These are phyloP conservation scores for Plectropomus leopardus DNA, from an alignment of 2,113 vertebrate genomes.

Conservation along the genomic window DNA sequence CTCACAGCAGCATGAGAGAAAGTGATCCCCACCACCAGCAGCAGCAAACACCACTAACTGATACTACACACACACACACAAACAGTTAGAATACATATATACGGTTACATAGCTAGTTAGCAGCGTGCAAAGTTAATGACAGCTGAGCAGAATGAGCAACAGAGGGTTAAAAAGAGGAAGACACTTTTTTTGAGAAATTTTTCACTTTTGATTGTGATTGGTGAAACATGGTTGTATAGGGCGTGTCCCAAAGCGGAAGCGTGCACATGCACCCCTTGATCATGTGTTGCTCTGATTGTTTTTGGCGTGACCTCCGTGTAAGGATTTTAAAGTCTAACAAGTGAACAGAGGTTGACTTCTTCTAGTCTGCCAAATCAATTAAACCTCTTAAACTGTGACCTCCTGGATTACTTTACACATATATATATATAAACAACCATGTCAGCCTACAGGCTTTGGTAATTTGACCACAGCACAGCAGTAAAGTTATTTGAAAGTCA, in stretches of 20 bases:
- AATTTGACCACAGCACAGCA: not conserved
- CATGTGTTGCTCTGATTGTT: slow-evolving; percentile 26
- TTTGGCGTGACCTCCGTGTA: slow-evolving; percentile 45
- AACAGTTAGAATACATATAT: not conserved
- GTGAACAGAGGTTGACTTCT: not conserved
- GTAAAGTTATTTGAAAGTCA: not conserved
- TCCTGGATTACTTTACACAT: too few species aligned
- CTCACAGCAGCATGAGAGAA: slow-evolving; percentile 38
- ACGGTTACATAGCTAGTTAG: slow-evolving; percentile 1
- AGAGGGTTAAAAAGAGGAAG: slow-evolving; percentile 13
- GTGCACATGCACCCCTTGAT: slow-evolving; percentile 23
- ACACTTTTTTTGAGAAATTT: slow-evolving; percentile 4
- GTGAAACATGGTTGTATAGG: slow-evolving; percentile 35
- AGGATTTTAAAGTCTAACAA: not conserved
- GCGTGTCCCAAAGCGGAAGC: slow-evolving; percentile 65
- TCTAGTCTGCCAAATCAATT: not conserved
- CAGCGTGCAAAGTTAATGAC: not conserved
- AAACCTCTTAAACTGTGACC: not conserved
- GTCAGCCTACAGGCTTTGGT: not conserved
- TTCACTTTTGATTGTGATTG: slow-evolving; percentile 60
- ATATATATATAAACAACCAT: not conserved
- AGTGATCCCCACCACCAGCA: slow-evolving; percentile 7
- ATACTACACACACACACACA: not conserved
- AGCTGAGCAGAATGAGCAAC: not conserved
- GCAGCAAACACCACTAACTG: not conserved